Base-by-base conservation (phyloP, 2,113 vertebrate species). In the Ammodytes dubius region DNA sequence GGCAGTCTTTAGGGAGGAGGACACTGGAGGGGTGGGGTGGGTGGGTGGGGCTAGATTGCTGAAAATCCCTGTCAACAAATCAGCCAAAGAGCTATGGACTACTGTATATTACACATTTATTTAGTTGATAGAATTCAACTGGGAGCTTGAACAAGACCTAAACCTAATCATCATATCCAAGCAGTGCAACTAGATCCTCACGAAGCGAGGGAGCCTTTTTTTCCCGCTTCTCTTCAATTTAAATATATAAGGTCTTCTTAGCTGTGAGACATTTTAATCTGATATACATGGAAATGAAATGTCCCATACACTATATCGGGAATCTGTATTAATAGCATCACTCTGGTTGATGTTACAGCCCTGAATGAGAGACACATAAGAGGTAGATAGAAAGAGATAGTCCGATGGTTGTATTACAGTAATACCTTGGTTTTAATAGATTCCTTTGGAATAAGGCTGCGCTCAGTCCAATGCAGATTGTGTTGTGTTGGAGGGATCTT, bases 271-370 rank as follows among this genome's bases (percentile, higher is more conserved):
- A 67, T 89, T 86, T 88, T 86, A 89, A 89, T 91, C 82, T 85
- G 80, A 90, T 90, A 80, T 84, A 60, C 78, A 83, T 84, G 74
- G 82, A 91, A 90, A 91, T 91, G 68, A 91, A 92, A 90, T 79
- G 71, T 82, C 80, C 27, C 77, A 77, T 65, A 73, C 70, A 67
- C 74, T 77, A 85, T 81, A 69, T 79, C 17, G 1, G 27, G 65
- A 82, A 89, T 91, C 79, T 89, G 76, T 84, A 89, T 91, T 87
- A 91, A 91, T 90, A 87, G 84, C 86, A 88, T 88, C 74, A 70
- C 43, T 84, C 69, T 78, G 8, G 42, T 72, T 83, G 73, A 66
- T 81, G 79, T 76, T 85, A 27, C 74, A 70, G 75, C 78, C 27
- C 79, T 81, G 89, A 83, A 85, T 79, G 85, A 78, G 79, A 53